These are phyloP conservation scores for Rhea americana DNA, from an alignment of 2,113 vertebrate genomes.

Conservation along the genomic window DNA sequence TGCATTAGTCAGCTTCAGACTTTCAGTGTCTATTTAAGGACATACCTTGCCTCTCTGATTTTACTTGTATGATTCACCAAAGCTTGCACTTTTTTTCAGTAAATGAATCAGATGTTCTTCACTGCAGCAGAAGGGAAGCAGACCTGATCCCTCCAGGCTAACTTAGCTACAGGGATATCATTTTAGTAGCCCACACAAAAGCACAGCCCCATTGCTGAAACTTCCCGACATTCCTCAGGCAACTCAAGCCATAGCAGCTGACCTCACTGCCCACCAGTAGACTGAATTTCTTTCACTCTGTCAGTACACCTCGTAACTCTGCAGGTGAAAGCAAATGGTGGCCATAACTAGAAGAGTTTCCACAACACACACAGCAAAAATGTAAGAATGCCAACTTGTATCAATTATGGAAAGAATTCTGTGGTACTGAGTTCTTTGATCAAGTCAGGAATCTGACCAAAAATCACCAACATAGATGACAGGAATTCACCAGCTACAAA, in stretches of 20 bases:
- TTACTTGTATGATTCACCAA: not conserved
- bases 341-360: not conserved
- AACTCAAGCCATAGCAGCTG: not conserved
- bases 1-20: not conserved
- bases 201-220: not conserved
- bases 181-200: not conserved
- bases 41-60: not conserved
- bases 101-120: not conserved
- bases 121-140: not conserved
- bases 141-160: not conserved
- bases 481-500: not conserved
- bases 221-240: not conserved
- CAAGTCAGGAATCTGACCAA: not conserved
- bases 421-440: not conserved
- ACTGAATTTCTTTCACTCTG: not conserved
- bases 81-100: not conserved
- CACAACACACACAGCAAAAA: not conserved
- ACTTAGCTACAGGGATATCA: rapidly evolving
- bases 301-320: not conserved
- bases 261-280: not conserved
- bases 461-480: not conserved
- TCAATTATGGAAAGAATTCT: not conserved
- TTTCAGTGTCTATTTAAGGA: not conserved
- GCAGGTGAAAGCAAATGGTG: not conserved
- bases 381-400: not conserved